phyloP scores from a whole-genome alignment of 2,113 vertebrate genomes.

The Pteruthius melanotis region DNA sequence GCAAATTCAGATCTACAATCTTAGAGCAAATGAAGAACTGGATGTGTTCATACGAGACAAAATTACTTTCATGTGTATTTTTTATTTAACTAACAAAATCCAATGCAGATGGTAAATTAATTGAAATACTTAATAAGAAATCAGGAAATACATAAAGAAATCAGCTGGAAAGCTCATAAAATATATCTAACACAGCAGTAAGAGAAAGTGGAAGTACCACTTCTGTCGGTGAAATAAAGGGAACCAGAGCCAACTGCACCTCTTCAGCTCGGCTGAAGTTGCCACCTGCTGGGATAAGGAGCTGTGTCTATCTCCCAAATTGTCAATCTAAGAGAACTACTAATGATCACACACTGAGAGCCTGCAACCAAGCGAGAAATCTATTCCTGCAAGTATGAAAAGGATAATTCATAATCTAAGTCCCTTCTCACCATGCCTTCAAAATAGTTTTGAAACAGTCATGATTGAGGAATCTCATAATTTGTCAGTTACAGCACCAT shows the following conservation, averaged over 20 bases:
- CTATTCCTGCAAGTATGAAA: constrained; percentile 29
- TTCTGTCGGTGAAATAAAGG: not conserved
- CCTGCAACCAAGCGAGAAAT: constrained; percentile 38
- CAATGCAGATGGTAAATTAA: constrained; percentile 50
- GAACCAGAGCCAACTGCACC: not conserved
- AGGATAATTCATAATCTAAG: constrained; percentile 52
- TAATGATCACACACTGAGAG: constrained; percentile 60
- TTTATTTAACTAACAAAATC: constrained; percentile 41
- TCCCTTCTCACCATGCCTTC: not conserved
- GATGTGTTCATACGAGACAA: not conserved
- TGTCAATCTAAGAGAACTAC: constrained; percentile 45
- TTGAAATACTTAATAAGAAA: constrained; percentile 31
- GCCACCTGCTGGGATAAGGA: constrained; percentile 47
- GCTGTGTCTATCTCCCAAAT: constrained; percentile 49
- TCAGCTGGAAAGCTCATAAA: constrained; percentile 48
- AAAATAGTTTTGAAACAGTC: constrained; percentile 11
- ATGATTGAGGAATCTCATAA: not conserved
- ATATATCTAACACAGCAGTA: constrained; percentile 30
- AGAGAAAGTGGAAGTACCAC: not conserved
- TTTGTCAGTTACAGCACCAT: not conserved
- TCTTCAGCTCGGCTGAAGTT: constrained; percentile 14
- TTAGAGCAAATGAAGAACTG: not conserved
- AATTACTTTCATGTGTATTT: not conserved
- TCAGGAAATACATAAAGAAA: constrained; percentile 38
- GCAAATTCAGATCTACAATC: not conserved